These are phyloP conservation scores for Sebastes schlegelii DNA, from an alignment of 2,113 vertebrate species.

Conservation along the genomic window DNA sequence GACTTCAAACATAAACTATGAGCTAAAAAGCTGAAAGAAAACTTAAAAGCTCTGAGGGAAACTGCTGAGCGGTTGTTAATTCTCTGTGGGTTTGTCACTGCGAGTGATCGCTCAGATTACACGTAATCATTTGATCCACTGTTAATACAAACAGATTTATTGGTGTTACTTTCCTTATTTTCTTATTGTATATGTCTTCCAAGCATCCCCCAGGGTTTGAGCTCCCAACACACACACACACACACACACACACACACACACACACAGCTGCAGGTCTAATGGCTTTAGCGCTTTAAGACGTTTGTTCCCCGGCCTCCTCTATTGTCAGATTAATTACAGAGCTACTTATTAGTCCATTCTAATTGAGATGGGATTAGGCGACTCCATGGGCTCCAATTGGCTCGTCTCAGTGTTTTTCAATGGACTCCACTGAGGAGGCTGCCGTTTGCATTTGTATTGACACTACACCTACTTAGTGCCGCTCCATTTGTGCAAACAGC, in stretches of 20 bases:
- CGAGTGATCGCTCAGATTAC: not conserved
- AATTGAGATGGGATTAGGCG: constrained; percentile 73
- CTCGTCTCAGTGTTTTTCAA: constrained; percentile 50
- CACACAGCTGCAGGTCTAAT: constrained; percentile 47
- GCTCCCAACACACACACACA: not conserved
- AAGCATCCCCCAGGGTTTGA: not conserved
- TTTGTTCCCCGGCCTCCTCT: constrained; percentile 61
- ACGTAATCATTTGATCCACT: not conserved
- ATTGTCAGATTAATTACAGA: constrained; percentile 69
- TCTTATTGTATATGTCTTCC: not conserved
- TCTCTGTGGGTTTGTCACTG: not conserved
- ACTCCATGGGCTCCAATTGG: constrained; percentile 52
- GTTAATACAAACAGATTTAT: not conserved
- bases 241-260: constrained; percentile 15
- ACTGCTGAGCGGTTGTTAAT: not conserved
- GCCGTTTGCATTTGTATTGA: constrained; percentile 59
- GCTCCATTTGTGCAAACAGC: constrained; percentile 26
- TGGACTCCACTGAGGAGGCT: constrained; percentile 28
- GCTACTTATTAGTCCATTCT: constrained; percentile 55
- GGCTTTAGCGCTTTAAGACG: constrained; percentile 52
- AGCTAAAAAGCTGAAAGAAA: not conserved
- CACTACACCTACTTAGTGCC: constrained; percentile 23
- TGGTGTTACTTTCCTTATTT: not conserved
- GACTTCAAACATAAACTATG: not conserved
- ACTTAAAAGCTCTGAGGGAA: not conserved